Base-by-base conservation (phyloP, 2,113 vertebrate species). In the Ceyx margarethae region DNA sequence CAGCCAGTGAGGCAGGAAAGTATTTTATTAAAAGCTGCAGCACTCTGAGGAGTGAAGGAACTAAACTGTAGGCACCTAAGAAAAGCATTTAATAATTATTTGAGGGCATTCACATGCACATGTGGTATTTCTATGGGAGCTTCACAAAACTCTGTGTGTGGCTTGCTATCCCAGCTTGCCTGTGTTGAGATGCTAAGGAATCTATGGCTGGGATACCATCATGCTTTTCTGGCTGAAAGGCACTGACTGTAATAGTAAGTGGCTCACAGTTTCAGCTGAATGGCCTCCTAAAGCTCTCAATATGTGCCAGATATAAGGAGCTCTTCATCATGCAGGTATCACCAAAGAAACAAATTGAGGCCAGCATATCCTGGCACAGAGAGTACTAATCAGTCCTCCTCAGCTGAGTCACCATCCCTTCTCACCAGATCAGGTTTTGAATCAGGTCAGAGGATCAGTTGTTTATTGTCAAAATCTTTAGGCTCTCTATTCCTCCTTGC, bases 271-370 rank as follows among this genome's bases (percentile, higher is more conserved):
- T 91, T 87, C 81, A 89, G 71, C 81, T 74, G 57, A 54, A 60
- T 77, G 65, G 56, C 68, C 87, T 91, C 68, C 78, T 95, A 51
- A 85, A 92, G 45, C 56, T 78, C 66, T 60, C 72, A 31, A 1
- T 56, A 53, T 67, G 51, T 85, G 84, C 56, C 87, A 79, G 85
- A 56, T 85, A 19, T 3, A 37, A 87, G 46, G 46, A 84, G 64
- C 19, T 76, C 50, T 90, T 91, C 58, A 42, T 90, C 74, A 69
- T 21, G 28, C n/a, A 58, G 64, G 72, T 92, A 80, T 82, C 84
- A 80, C 87, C 81, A 68, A 87, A 93, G 79, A 51, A 51, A 26
- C 51, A 40, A 89, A 95, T 82, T 48, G n/a, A 92, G 92, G 95
- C 61, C 90, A 85, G 28, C 11, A 7, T 56, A 79, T 74, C 56